A percentile compares a stretch with the other conserved stretches of the same genome.
Evolutionary conservation across 64 coral and sea anemone genomes (phyloP).

Genomic region (Montipora foliosa): DNA sequence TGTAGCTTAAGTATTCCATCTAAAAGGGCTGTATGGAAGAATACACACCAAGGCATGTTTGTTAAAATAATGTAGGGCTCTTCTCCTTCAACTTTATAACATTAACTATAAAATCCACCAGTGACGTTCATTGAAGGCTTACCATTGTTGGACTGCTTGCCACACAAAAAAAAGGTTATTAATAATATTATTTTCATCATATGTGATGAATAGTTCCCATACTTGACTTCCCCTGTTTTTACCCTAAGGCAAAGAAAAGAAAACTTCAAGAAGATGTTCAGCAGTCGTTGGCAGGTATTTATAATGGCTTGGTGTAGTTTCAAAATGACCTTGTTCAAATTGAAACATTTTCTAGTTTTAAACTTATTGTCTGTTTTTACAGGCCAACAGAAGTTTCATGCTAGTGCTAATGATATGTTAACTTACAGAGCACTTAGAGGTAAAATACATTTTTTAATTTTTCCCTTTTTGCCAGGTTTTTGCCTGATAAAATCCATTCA

Average conservation of each 20-base stretch:
- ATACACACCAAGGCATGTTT: no score
- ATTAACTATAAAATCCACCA: no score
- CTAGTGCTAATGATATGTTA: conserved; percentile 11
- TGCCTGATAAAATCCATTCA: not conserved
- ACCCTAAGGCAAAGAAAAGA: conserved; percentile 22
- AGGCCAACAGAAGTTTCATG: conserved; percentile 44
- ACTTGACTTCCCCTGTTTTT: not conserved
- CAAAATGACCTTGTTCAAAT: not conserved
- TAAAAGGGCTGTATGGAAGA: no score
- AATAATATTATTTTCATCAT: no score
- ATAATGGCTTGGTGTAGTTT: not conserved
- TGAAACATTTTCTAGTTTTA: not conserved
- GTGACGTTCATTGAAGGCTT: no score
- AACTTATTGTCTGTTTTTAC: not conserved
- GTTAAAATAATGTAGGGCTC: no score
- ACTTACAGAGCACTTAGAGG: conserved; percentile 54
- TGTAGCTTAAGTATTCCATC: no score
- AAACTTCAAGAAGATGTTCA: conserved; percentile 45
- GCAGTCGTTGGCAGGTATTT: conserved; percentile 1
- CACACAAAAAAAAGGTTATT: no score
- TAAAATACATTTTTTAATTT: not conserved
- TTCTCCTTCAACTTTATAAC: no score
- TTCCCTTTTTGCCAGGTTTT: not conserved
- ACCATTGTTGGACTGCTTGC: no score
- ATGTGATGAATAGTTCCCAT: no score